Conservation (phyloP, 2,113 vertebrate genomes). For the Anser cygnoides region DNA sequence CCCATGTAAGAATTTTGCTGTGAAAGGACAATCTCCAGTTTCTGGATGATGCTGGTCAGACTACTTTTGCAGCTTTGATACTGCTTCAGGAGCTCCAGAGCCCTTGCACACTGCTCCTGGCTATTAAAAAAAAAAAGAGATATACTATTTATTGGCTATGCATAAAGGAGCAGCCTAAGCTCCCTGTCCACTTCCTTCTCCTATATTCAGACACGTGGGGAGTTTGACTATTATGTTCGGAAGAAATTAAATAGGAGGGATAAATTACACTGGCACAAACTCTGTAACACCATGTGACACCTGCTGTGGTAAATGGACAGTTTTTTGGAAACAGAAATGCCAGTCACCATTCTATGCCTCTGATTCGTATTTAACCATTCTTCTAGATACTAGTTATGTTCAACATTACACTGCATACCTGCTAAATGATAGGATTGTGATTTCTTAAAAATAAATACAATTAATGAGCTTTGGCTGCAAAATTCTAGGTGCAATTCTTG, state of each 20-base stretch:
- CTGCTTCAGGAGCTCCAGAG: conserved; percentile 89
- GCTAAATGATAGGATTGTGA: not conserved
- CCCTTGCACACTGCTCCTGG: conserved; percentile 83
- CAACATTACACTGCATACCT: not conserved
- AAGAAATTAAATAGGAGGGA: not conserved
- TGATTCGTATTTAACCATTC: not conserved
- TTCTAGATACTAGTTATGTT: not conserved
- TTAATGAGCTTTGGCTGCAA: not conserved
- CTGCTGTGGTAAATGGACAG: not conserved
- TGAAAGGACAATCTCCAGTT: conserved; percentile 83
- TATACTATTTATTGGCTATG: not conserved
- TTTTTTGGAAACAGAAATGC: not conserved
- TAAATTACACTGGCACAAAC: not conserved
- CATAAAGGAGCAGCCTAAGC: not conserved
- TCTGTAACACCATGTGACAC: not conserved
- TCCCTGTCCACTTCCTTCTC: not conserved
- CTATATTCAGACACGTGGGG: not conserved
- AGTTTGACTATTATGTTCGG: not conserved
- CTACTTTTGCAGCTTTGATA: conserved; percentile 86
- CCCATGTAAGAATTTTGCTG: conserved; percentile 91
- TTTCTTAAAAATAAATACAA: not conserved
- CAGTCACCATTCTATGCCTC: not conserved
- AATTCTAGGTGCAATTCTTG: not conserved
- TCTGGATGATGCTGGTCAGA: conserved; percentile 85
- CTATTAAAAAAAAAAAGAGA: conserved; percentile 61